A percentile compares a stretch with the other conserved stretches of the same genome.
Evolutionary conservation across 2,113 vertebrate species (phyloP).

Genomic region (Sprattus sprattus): DNA sequence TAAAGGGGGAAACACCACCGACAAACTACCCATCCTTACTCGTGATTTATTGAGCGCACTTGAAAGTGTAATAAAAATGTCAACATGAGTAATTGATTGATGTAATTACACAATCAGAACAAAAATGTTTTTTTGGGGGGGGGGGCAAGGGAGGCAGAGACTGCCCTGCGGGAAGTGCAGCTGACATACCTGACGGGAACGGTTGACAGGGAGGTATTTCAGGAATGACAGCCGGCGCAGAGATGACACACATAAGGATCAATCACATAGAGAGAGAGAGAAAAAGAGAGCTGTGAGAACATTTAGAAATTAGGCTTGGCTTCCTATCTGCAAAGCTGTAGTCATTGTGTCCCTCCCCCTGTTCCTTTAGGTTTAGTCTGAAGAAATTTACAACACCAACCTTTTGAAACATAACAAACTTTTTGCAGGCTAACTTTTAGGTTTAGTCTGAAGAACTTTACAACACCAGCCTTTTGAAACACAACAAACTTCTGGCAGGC

Average conservation of each 20-base stretch:
- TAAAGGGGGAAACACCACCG: neutral
- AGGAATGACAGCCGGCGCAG: conserved; percentile 26
- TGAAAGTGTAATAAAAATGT: conserved; percentile 38
- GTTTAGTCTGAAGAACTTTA: too few species aligned
- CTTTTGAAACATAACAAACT: neutral
- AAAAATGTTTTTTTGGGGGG: conserved; percentile 31
- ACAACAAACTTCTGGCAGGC: conserved; percentile 31
- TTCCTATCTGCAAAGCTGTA: conserved; percentile 33
- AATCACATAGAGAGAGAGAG: conserved; percentile 9
- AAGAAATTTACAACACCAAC: too few species aligned
- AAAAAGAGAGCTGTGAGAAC: neutral
- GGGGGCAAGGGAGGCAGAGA: conserved; percentile 8
- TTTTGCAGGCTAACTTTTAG: conserved; percentile 15
- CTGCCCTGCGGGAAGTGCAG: conserved; percentile 21
- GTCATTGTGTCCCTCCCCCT: neutral
- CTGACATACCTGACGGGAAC: conserved; percentile 24
- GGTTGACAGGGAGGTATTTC: conserved; percentile 39
- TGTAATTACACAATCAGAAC: conserved; percentile 36
- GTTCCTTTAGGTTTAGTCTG: too few species aligned
- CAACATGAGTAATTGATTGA: conserved; percentile 37
- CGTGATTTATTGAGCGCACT: neutral
- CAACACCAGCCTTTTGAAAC: conserved; percentile 11
- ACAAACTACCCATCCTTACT: neutral
- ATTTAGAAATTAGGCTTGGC: conserved; percentile 17
- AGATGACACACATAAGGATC: conserved; percentile 30